Percentiles rank a stretch among this genome's conserved stretches.
These are phyloP conservation scores for Cephus pygmeus DNA, from an alignment of 2,888 invertebrate genomes.

Conservation along the genomic window DNA sequence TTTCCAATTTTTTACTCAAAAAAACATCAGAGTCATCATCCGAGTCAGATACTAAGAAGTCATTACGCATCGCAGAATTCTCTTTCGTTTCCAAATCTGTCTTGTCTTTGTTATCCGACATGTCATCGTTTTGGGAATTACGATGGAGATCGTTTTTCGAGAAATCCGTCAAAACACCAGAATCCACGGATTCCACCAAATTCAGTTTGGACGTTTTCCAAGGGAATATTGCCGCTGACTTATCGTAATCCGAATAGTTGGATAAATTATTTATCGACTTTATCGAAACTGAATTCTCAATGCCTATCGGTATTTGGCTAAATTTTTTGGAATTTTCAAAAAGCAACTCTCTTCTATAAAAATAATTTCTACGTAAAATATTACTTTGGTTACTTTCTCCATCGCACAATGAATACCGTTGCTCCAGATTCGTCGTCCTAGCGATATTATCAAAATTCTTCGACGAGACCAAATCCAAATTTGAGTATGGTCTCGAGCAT, in stretches of 20 bases:
- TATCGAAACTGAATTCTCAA: neutral
- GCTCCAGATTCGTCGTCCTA: neutral
- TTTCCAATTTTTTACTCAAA: conserved; percentile 41
- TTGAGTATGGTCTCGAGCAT: neutral
- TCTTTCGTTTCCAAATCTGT: neutral
- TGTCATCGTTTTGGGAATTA: neutral
- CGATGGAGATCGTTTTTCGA: conserved; percentile 9
- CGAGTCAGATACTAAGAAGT: neutral
- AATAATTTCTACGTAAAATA: neutral
- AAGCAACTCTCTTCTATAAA: neutral
- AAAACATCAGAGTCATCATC: conserved; percentile 38
- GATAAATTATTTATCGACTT: neutral
- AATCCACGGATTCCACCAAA: conserved; percentile 16
- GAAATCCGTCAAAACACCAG: conserved; percentile 16
- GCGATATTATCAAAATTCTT: neutral
- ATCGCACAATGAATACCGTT: neutral
- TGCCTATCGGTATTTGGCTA: neutral
- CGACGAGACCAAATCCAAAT: neutral
- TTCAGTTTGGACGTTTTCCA: neutral
- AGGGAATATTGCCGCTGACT: neutral
- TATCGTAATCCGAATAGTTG: neutral
- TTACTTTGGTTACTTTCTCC: neutral
- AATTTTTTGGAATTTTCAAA: neutral
- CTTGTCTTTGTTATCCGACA: neutral
- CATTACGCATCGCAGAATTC: neutral